Evolutionary conservation across 2,113 vertebrate genomes (phyloP), one percentile per base, ranked within the genome.

Genomic region (Gadus chalcogrammus): DNA sequence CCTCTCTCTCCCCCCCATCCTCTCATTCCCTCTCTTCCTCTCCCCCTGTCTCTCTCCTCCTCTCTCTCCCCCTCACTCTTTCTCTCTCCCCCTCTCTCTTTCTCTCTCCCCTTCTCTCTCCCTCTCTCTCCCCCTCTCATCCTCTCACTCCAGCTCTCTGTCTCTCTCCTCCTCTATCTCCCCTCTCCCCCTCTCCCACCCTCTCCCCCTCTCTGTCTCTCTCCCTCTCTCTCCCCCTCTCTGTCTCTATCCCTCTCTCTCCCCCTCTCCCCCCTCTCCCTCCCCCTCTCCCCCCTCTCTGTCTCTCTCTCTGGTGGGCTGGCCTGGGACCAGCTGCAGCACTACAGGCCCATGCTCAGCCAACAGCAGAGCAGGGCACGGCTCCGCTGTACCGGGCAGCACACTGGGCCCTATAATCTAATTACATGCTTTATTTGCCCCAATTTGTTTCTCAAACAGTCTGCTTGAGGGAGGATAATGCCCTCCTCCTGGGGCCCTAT

Each of bases 361-460:
- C 82, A 84, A 83, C 86, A 58, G 60, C 79, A 35, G 82, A 61
- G 76, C 83, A 48, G 42, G 12, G 42, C 42, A 13, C 1, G 42
- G 42, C 42, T 48, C 42, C 11, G 42, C 42, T 48, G 12, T 48
- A 48, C 9, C 8, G 42, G 42, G 9, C 42, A 79, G 77, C 81
- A 92, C 91, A 77, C 91, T 88, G 90, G 79, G 75, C 81, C 81
- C 92, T 92, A 91, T 98, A 97, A 98, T 98, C 96, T 94, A 95
- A 98, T 99, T 97, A 97, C 93, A 95, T 95, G 95, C 95, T 95
- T 97, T 97, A 97, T 97, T 98, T 97, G 93, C 91, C 78, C 85
- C 93, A 95, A 95, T 98, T 98, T 97, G 96, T 96, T 96, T 96
- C 93, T 93, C 95, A 95, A 95, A 96, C 94, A 95, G 93, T 95